Evolutionary conservation across 2,113 vertebrate genomes (phyloP).

Genomic region (Naja naja): DNA sequence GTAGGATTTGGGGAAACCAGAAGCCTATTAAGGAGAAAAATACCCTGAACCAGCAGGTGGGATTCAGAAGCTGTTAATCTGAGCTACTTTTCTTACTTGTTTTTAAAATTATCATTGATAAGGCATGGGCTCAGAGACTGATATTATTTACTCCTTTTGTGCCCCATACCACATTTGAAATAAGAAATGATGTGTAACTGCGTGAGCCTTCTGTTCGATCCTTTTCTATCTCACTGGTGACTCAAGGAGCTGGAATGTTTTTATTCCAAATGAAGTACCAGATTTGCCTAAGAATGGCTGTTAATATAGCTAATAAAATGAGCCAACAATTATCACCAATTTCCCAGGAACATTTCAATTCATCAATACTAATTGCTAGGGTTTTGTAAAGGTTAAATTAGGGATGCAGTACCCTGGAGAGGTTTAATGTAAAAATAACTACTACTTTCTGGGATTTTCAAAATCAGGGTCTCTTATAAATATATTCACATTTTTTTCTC

Average conservation of each 20-base stretch:
- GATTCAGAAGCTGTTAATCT: slow-evolving; percentile 48
- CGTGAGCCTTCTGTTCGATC: slow-evolving; percentile 62
- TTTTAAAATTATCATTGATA: slow-evolving; percentile 20
- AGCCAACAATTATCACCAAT: slow-evolving; percentile 42
- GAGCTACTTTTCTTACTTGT: slow-evolving; percentile 48
- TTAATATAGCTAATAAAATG: slow-evolving; percentile 47
- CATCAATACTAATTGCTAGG: not conserved
- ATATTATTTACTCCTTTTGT: slow-evolving; percentile 65
- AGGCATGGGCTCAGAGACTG: slow-evolving; percentile 53
- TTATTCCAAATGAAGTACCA: slow-evolving; percentile 50
- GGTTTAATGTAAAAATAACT: not conserved
- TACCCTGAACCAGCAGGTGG: slow-evolving; percentile 46
- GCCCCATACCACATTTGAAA: slow-evolving; percentile 54
- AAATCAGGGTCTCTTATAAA: not conserved
- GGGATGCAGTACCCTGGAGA: not conserved
- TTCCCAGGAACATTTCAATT: slow-evolving; percentile 24
- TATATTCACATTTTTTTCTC: not conserved
- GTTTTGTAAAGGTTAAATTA: not conserved
- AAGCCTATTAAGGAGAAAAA: slow-evolving; percentile 46
- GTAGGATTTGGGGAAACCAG: not conserved
- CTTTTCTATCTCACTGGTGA: slow-evolving; percentile 50
- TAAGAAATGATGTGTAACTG: slow-evolving; percentile 60
- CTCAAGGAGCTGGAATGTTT: slow-evolving; percentile 58
- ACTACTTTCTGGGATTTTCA: not conserved
- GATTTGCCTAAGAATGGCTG: slow-evolving; percentile 35